Evolutionary conservation across 2,888 invertebrate species (phyloP).

Genomic region (Labia minor): DNA sequence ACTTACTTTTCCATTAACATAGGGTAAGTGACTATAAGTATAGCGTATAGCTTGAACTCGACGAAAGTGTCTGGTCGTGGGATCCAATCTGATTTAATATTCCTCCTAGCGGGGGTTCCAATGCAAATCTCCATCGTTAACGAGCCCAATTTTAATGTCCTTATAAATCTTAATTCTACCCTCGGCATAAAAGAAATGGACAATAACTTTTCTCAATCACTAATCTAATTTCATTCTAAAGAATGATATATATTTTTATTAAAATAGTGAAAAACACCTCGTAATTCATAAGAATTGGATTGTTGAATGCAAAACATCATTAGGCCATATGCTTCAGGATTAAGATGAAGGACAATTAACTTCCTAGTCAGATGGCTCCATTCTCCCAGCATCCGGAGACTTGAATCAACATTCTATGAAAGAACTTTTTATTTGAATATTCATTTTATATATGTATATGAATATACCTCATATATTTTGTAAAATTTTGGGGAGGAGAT

Average conservation of each 20-base stretch:
- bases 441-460: too few species aligned
- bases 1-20: neutral
- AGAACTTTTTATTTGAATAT: too few species aligned
- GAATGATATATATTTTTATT: neutral
- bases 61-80: neutral
- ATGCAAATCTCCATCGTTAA: constrained; percentile 13
- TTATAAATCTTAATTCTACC: neutral
- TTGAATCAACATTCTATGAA: too few species aligned
- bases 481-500: too few species aligned
- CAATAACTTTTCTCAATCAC: neutral
- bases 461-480: too few species aligned
- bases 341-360: neutral
- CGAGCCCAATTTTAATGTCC: neutral
- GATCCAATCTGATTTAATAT: constrained; percentile 2
- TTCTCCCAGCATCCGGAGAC: too few species aligned
- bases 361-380: neutral
- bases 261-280: neutral
- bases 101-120: neutral
- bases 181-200: neutral
- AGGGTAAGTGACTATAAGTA: neutral
- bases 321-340: neutral
- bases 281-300: neutral
- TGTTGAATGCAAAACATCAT: neutral
- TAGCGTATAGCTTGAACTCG: too few species aligned
- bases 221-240: neutral